Conservation (phyloP, 2,797 vertebrate species). For the Hyperoplus immaculatus region DNA sequence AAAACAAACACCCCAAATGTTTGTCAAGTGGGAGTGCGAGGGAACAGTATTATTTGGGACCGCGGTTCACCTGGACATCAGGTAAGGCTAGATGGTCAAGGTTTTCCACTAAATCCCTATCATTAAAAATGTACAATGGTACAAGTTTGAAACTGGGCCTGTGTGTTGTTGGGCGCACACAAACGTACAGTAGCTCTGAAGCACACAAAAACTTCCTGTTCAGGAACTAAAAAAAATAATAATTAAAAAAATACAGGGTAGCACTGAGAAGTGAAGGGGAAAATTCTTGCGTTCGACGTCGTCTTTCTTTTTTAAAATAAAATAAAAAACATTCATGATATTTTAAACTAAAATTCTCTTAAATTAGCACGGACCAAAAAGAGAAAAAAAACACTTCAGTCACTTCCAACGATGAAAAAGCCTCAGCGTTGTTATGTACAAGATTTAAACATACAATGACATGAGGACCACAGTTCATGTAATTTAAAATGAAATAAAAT, state of each 20-base stretch:
- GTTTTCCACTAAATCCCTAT: slow-evolving; percentile 45
- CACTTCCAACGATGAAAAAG: slow-evolving; percentile 64
- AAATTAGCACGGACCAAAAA: slow-evolving; percentile 59
- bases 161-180: slow-evolving; percentile 24
- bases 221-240: slow-evolving; percentile 12
- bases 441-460: slow-evolving; percentile 79
- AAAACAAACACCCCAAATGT: background rate
- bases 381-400: slow-evolving; percentile 56
- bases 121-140: slow-evolving; percentile 21
- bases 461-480: slow-evolving; percentile 69
- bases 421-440: slow-evolving; percentile 83
- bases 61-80: slow-evolving; percentile 55
- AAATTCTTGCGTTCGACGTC: slow-evolving; percentile 53
- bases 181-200: slow-evolving; percentile 48
- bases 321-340: slow-evolving; percentile 59
- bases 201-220: slow-evolving; percentile 45
- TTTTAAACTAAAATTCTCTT: slow-evolving; percentile 64
- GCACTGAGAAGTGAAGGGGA: slow-evolving; percentile 68
- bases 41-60: slow-evolving; percentile 48
- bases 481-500: slow-evolving; percentile 75
- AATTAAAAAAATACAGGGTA: slow-evolving; percentile 38
- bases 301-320: slow-evolving; percentile 25
- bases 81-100: slow-evolving; percentile 54
- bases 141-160: slow-evolving; percentile 46
- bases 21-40: slow-evolving; percentile 36